Conservation (phyloP, 1,140 invertebrate genomes). For the Meteorus sp. region DNA sequence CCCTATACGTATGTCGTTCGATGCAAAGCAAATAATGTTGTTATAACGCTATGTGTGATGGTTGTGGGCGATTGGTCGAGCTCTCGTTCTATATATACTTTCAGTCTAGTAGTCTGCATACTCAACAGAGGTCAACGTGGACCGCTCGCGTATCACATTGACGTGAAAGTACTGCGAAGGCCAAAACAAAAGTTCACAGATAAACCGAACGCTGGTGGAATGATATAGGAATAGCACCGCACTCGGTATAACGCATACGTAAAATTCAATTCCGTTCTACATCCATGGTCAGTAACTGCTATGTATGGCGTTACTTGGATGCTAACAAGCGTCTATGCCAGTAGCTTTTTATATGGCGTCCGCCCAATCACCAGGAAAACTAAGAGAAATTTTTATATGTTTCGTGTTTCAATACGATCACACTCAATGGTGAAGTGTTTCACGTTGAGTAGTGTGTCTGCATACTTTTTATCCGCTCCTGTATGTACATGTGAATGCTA, state of each 20-base stretch:
- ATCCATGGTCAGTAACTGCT: slow-evolving; percentile 5
- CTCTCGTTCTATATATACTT: no score
- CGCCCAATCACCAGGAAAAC: slow-evolving; percentile 1
- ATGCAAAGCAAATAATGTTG: slow-evolving; percentile 21
- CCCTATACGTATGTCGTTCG: not conserved
- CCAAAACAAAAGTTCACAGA: not conserved
- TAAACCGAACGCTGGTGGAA: not conserved
- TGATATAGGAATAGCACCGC: not conserved
- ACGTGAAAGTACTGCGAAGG: no score
- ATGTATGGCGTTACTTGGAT: no score
- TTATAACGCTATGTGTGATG: not conserved
- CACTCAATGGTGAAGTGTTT: no score
- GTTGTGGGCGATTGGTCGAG: no score
- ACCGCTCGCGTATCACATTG: no score
- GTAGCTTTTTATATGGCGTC: not conserved
- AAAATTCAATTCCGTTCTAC: slow-evolving; percentile 8
- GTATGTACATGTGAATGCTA: no score
- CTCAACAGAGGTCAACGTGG: no score
- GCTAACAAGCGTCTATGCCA: slow-evolving; percentile 13
- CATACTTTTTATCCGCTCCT: not conserved
- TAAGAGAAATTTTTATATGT: slow-evolving; percentile 6
- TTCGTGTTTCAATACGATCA: slow-evolving; percentile 10
- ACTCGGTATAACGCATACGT: not conserved
- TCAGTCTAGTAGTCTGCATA: no score
- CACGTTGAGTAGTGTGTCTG: no score